A percentile compares a stretch with the other conserved stretches of the same genome.
Conservation (phyloP, 2,888 invertebrate species). For the Silvanus unidentatus region DNA sequence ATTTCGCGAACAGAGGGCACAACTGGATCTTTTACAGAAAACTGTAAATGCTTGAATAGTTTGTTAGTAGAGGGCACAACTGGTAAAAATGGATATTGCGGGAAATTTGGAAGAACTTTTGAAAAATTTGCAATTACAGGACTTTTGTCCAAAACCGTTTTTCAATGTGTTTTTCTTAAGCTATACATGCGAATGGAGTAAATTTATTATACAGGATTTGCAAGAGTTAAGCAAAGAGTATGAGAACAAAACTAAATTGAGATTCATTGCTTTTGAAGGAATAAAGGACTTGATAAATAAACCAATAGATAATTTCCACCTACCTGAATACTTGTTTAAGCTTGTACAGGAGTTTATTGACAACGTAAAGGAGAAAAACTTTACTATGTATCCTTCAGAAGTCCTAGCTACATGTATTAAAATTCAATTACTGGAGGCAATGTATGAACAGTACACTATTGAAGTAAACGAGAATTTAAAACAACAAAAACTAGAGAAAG, state of each 20-base stretch:
- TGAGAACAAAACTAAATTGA: conserved; percentile 25
- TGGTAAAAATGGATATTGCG: no score
- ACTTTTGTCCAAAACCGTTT: no score
- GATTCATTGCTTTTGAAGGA: conserved; percentile 28
- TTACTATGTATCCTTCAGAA: conserved; percentile 1
- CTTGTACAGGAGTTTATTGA: not conserved
- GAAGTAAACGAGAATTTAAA: conserved; percentile 22
- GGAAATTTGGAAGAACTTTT: no score
- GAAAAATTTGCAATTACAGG: no score
- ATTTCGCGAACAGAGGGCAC: no score
- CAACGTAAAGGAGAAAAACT: conserved; percentile 16
- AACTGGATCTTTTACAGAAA: no score
- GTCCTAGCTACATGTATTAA: conserved; percentile 25
- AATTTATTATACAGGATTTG: no score
- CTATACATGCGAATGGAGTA: no score
- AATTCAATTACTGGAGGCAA: conserved; percentile 29
- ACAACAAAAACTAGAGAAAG: conserved; percentile 19
- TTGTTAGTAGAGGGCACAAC: no score
- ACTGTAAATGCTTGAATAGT: no score
- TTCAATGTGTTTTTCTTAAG: no score
- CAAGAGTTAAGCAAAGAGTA: no score
- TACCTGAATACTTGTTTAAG: conserved; percentile 14
- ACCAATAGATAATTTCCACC: conserved; percentile 6
- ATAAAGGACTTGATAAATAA: conserved; percentile 21
- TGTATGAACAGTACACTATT: conserved; percentile 26